Evolutionary conservation across 2,888 invertebrate genomes (phyloP), one percentile per base, ranked within the genome.

Genomic region (Lymantria monacha): DNA sequence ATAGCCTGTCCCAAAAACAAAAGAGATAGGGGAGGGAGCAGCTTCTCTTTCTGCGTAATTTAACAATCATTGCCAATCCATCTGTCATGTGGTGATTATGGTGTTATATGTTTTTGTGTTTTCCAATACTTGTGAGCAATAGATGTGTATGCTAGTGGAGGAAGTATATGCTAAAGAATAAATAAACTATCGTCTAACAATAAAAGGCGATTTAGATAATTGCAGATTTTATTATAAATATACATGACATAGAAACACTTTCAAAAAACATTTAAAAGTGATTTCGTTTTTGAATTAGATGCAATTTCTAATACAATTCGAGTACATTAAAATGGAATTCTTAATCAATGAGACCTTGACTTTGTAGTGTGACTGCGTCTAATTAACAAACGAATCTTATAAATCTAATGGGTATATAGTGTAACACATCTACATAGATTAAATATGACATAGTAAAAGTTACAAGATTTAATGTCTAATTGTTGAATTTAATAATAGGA

Each of bases 141-240:
- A n/a, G n/a, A n/a, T n/a, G n/a, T n/a, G n/a, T n/a, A n/a, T n/a
- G n/a, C n/a, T n/a, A n/a, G n/a, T n/a, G n/a, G n/a, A n/a, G n/a
- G n/a, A n/a, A n/a, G n/a, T n/a, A n/a, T n/a, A n/a, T n/a, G n/a
- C n/a, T n/a, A n/a, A n/a, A n/a, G n/a, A n/a, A n/a, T n/a, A n/a
- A n/a, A n/a, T n/a, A n/a, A n/a, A n/a, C n/a, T n/a, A n/a, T n/a
- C n/a, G n/a, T 12, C 13, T n/a, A n/a, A 8, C n/a, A 38, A 38
- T 38, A 13, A 38, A 38, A 38, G 11, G 3, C 38, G 11, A 41
- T 10, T 41, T 41, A 41, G 14, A 73, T 77, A 72, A 79, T 53
- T 76, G 76, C 73, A 75, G 68, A 74, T 74, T 83, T 84, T 84
- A 83, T 84, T 84, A 76, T 74, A 80, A 85, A 83, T 81, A 80